Evolutionary conservation across 2,113 vertebrate genomes (phyloP).

Genomic region (Ptilorrhoa leucosticta): DNA sequence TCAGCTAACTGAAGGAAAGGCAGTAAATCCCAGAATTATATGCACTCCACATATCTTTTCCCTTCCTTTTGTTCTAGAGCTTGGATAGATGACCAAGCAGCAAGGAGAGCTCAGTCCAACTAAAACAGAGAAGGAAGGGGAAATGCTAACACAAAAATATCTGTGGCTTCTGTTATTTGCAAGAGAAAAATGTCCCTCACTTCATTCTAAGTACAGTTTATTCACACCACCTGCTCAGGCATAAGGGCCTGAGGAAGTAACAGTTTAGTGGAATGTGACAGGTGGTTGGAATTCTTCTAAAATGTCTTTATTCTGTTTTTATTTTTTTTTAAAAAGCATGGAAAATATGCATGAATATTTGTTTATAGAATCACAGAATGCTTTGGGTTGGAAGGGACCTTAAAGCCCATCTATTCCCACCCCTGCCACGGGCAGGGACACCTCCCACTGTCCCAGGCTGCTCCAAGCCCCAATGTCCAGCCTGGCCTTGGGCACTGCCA

Average conservation of each 20-base stretch:
- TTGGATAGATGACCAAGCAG: neutral
- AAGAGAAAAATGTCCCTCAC: neutral
- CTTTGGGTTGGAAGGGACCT: neutral
- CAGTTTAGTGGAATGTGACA: neutral
- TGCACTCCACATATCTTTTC: neutral
- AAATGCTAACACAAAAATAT: neutral
- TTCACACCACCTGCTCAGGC: neutral
- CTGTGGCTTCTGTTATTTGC: neutral
- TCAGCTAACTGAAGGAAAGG: neutral
- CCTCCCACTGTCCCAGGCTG: neutral
- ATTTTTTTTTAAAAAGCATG: no score
- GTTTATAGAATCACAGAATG: neutral
- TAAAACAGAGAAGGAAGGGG: neutral
- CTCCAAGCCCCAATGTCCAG: neutral
- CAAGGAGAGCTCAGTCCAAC: neutral
- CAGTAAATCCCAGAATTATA: neutral
- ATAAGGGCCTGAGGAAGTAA: neutral
- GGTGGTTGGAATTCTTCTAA: neutral
- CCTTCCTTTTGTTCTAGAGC: neutral
- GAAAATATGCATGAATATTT: neutral
- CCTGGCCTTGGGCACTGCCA: neutral
- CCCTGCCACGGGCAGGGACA: neutral
- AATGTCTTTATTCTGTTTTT: neutral
- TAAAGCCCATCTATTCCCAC: accelerated
- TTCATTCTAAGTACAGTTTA: neutral